Percentiles rank a stretch among this genome's conserved stretches.
phyloP scores from a whole-genome alignment of 2,888 invertebrate genomes.

The Empis stercorea region DNA sequence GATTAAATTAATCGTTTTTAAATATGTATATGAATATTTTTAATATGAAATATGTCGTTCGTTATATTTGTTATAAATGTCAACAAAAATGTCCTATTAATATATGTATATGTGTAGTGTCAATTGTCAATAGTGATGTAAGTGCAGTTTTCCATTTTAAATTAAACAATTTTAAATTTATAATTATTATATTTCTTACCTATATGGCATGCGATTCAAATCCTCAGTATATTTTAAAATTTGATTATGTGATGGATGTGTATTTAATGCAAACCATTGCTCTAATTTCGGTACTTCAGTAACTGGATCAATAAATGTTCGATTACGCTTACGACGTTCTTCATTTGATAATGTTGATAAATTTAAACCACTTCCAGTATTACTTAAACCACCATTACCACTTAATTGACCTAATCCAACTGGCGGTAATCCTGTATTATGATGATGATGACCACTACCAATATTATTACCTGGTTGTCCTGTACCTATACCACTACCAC shows the following conservation, averaged over 20 bases:
- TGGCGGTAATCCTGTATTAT: not conserved
- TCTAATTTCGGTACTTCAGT: constrained; percentile 91
- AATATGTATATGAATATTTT: too few species aligned
- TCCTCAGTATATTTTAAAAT: constrained; percentile 97
- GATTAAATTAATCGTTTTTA: too few species aligned
- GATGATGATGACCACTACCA: not conserved
- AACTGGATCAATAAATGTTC: constrained; percentile 98
- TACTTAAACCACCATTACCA: not conserved
- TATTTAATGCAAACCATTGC: constrained; percentile 95
- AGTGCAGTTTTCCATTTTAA: too few species aligned
- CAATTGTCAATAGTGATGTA: too few species aligned
- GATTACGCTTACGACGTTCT: constrained; percentile 84
- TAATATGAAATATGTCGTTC: too few species aligned
- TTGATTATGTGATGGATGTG: constrained; percentile 95
- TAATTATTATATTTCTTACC: constrained; percentile 22
- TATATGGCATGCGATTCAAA: constrained; percentile 89
- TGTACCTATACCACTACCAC: constrained; percentile 29
- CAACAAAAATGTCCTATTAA: too few species aligned
- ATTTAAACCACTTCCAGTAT: constrained; percentile 39
- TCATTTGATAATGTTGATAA: constrained; percentile 57
- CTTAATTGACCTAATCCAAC: not conserved
- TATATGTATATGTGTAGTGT: too few species aligned
- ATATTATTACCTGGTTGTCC: too few species aligned
- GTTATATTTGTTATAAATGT: too few species aligned
- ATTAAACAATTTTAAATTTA: too few species aligned